phyloP scores from a whole-genome alignment of 1,140 invertebrate genomes.

The Protaetia brevitarsis region DNA sequence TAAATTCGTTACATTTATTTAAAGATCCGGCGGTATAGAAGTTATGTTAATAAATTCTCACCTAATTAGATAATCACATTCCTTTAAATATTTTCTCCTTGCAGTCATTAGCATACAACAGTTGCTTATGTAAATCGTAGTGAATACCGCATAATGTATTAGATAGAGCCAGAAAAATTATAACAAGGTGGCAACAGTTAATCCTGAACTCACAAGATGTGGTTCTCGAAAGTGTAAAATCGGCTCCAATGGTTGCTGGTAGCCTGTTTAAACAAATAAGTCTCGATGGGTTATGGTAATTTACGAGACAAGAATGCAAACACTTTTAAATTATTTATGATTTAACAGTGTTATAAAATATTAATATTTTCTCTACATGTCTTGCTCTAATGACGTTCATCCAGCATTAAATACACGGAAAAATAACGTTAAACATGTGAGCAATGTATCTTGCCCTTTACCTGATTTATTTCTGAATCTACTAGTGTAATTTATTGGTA shows the following conservation, averaged over 20 bases:
- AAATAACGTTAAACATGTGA: slow-evolving; percentile 1
- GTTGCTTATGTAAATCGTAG: not conserved
- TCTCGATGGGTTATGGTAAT: not conserved
- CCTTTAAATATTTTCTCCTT: not conserved
- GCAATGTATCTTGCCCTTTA: not conserved
- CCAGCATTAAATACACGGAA: too few relatives aligned
- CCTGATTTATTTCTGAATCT: not conserved
- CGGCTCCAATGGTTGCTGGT: not conserved
- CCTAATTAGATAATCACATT: slow-evolving; percentile 4
- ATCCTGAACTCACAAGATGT: not conserved
- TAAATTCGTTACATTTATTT: not conserved
- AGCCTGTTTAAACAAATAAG: not conserved
- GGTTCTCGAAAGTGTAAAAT: not conserved
- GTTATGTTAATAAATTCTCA: not conserved
- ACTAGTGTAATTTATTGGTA: slow-evolving; percentile 1
- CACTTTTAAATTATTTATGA: slow-evolving; percentile 15
- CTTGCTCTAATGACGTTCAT: too few relatives aligned
- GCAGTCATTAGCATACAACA: slow-evolving; percentile 2
- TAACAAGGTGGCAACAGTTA: slow-evolving; percentile 12
- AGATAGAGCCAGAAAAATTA: not conserved
- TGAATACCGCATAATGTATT: not conserved
- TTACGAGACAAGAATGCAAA: not conserved
- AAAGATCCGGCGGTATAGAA: not conserved
- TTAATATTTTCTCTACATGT: not conserved
- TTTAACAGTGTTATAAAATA: not conserved